Evolutionary conservation across 1,140 invertebrate species (phyloP).

Genomic region (Drosophila varians): DNA sequence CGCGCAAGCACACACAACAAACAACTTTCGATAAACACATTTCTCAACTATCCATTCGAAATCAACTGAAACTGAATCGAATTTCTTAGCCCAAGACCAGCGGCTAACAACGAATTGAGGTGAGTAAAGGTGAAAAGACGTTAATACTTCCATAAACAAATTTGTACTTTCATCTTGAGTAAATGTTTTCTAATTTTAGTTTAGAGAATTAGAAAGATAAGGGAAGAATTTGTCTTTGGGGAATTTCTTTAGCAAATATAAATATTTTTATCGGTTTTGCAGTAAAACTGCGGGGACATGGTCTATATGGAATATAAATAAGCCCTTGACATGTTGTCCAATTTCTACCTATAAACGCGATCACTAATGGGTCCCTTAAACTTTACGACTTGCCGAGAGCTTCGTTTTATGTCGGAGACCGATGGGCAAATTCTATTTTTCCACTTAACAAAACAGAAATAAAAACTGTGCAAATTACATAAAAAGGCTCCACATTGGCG

Average conservation of each 20-base stretch:
- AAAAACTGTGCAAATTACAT: constrained; percentile 78
- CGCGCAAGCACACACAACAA: constrained; percentile 50
- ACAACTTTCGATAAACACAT: constrained; percentile 60
- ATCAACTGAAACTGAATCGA: constrained; percentile 47
- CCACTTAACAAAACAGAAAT: constrained; percentile 51
- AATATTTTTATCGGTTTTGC: not conserved
- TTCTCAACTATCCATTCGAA: constrained; percentile 31
- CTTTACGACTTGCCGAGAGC: constrained; percentile 38
- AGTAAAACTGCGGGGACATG: not conserved
- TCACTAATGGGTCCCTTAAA: constrained; percentile 8
- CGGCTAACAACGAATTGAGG: constrained; percentile 52
- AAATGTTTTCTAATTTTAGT: not conserved
- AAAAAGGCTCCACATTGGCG: constrained; percentile 79
- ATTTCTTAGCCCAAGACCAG: constrained; percentile 16
- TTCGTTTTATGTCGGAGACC: constrained; percentile 44
- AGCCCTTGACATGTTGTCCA: not conserved
- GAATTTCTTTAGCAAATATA: not conserved
- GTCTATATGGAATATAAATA: too few species aligned
- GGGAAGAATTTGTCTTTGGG: not conserved
- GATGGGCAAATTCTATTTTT: constrained; percentile 37
- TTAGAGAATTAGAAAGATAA: not conserved
- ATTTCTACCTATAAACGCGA: constrained; percentile 12
- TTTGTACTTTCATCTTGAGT: not conserved
- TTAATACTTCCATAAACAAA: constrained; percentile 12
- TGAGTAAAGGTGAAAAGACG: constrained; percentile 12